Evolutionary conservation across 2,113 vertebrate genomes (phyloP).

Genomic region (Myiozetetes cayanensis): DNA sequence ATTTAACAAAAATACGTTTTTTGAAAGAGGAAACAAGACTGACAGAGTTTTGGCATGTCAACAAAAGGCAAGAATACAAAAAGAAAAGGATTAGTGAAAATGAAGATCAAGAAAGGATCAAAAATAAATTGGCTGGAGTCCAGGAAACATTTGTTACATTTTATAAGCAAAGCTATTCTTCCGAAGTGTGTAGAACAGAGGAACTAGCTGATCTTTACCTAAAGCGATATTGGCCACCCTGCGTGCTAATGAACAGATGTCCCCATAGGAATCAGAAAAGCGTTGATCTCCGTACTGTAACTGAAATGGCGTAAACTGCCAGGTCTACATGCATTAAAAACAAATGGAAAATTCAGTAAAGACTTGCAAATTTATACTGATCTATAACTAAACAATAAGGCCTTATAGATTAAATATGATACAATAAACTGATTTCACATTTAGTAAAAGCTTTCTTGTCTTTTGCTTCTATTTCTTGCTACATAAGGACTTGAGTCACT

Average conservation of each 20-base stretch:
- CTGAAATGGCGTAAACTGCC: slow-evolving; percentile 22
- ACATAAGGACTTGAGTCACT: neutral
- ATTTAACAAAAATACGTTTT: slow-evolving; percentile 72
- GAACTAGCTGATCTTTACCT: slow-evolving; percentile 73
- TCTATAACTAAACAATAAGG: neutral
- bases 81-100: slow-evolving; percentile 80
- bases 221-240: slow-evolving; percentile 66
- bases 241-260: slow-evolving; percentile 44
- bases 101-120: slow-evolving; percentile 79
- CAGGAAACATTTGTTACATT: slow-evolving; percentile 79
- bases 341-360: neutral
- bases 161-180: slow-evolving; percentile 76
- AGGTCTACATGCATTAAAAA: neutral
- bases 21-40: slow-evolving; percentile 76
- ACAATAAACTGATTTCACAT: neutral
- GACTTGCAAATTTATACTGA: neutral
- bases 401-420: neutral
- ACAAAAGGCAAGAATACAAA: slow-evolving; percentile 79
- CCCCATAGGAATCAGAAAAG: slow-evolving; percentile 16
- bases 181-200: slow-evolving; percentile 66
- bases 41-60: slow-evolving; percentile 80
- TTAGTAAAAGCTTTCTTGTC: neutral
- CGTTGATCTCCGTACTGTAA: neutral
- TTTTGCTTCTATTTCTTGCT: neutral
- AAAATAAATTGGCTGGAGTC: slow-evolving; percentile 74